Percentiles rank a stretch among this genome's conserved stretches.
Evolutionary conservation across 2,113 vertebrate species (phyloP).

Genomic region (Scophthalmus maximus): DNA sequence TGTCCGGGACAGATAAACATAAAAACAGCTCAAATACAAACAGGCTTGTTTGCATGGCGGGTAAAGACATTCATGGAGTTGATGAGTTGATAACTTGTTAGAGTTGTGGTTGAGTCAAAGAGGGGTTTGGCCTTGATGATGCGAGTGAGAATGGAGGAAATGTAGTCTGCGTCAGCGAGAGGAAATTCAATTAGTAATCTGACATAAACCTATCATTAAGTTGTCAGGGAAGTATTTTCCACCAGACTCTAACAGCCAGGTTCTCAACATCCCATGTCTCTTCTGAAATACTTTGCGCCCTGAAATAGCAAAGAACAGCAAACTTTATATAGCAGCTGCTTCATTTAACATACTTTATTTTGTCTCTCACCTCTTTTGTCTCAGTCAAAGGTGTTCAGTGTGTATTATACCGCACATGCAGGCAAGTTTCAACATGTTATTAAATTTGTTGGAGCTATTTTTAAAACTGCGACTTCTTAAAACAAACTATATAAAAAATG

Average conservation of each 20-base stretch:
- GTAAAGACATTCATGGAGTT: neutral
- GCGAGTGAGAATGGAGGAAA: conserved; percentile 39
- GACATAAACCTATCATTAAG: conserved; percentile 74
- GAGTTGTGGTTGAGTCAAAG: conserved; percentile 22
- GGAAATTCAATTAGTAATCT: conserved; percentile 75
- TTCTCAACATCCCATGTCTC: conserved; percentile 60
- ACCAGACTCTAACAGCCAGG: conserved; percentile 60
- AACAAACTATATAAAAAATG: no score
- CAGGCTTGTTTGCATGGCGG: neutral
- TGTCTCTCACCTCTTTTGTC: conserved; percentile 48
- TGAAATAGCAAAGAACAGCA: conserved; percentile 51
- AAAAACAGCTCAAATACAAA: neutral
- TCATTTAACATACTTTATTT: conserved; percentile 17
- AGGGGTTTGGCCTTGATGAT: conserved; percentile 21
- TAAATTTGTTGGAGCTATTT: neutral
- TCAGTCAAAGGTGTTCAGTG: neutral
- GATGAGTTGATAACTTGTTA: conserved; percentile 7
- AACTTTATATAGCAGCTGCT: conserved; percentile 36
- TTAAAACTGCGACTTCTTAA: neutral
- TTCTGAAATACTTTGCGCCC: conserved; percentile 43
- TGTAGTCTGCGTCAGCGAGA: conserved; percentile 60
- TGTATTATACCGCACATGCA: neutral
- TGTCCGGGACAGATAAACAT: no score
- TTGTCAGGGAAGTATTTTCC: conserved; percentile 76
- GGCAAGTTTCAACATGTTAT: neutral